Conservation (phyloP, 2,113 vertebrate species). For the Capreolus pygargus region DNA sequence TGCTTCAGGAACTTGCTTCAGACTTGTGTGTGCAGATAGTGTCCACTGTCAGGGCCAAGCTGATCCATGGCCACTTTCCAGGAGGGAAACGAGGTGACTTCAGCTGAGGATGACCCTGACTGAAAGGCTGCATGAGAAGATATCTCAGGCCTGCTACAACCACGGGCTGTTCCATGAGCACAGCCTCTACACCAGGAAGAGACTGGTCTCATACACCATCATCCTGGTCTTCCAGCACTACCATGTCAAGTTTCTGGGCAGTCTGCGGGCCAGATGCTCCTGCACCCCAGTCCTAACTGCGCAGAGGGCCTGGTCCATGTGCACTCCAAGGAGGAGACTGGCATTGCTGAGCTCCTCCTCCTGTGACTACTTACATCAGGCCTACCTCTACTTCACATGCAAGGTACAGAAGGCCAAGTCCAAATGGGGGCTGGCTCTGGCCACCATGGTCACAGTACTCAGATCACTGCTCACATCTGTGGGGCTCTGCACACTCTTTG, state of each 20-base stretch:
- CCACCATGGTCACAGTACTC: slow-evolving; percentile 95
- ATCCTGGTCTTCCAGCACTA: slow-evolving; percentile 91
- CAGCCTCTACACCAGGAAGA: slow-evolving; percentile 88
- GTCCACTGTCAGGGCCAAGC: slow-evolving; percentile 16
- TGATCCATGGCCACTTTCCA: slow-evolving; percentile 72
- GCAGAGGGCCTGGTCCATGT: slow-evolving; percentile 93
- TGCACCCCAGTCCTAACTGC: slow-evolving; percentile 94
- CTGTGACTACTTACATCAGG: slow-evolving; percentile 99
- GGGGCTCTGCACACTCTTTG: slow-evolving; percentile 95
- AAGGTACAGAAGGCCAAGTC: slow-evolving; percentile 99
- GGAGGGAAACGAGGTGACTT: slow-evolving; percentile 92
- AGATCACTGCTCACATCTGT: slow-evolving; percentile 99
- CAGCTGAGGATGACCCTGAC: slow-evolving; percentile 93
- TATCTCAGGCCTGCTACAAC: slow-evolving; percentile 93
- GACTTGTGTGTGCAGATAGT: slow-evolving; percentile 64
- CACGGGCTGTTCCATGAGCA: slow-evolving; percentile 91
- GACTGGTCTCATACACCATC: slow-evolving; percentile 91
- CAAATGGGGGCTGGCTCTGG: slow-evolving; percentile 96
- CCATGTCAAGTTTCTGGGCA: slow-evolving; percentile 91
- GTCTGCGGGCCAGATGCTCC: slow-evolving; percentile 89
- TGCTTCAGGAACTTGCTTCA: background rate
- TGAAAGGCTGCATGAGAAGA: slow-evolving; percentile 93
- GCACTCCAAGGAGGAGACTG: slow-evolving; percentile 98
- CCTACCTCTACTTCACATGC: slow-evolving; percentile 98
- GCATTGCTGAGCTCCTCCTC: slow-evolving; percentile 94